phyloP scores from a whole-genome alignment of 2,113 vertebrate genomes.

The Tympanuchus pallidicinctus region DNA sequence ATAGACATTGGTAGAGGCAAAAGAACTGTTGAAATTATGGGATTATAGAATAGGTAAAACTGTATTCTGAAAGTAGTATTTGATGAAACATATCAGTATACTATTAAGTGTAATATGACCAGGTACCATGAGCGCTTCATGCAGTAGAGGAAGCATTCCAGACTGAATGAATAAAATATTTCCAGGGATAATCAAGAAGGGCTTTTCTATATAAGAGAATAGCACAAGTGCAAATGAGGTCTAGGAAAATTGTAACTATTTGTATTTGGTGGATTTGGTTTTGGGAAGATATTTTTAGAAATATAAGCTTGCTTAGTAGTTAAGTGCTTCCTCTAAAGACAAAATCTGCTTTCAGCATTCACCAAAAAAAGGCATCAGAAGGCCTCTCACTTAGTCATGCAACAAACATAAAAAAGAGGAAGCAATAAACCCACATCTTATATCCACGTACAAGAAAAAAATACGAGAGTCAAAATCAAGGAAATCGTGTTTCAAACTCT shows the following conservation, averaged over 20 bases:
- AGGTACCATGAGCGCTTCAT: neutral
- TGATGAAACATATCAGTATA: neutral
- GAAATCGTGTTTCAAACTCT: accelerated
- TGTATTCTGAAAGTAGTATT: neutral
- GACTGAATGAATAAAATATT: neutral
- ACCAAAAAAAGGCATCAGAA: neutral
- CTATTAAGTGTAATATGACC: neutral
- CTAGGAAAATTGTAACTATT: neutral
- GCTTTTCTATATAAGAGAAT: neutral
- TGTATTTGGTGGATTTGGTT: neutral
- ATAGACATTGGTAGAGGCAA: neutral
- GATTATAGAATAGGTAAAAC: neutral
- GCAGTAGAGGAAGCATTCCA: neutral
- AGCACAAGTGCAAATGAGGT: neutral
- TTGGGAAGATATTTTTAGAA: neutral
- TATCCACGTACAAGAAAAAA: neutral
- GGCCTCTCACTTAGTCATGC: neutral
- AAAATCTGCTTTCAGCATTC: neutral
- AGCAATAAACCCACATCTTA: neutral
- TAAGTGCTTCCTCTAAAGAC: neutral
- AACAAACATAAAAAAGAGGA: neutral
- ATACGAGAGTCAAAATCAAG: neutral
- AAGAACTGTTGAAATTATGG: neutral
- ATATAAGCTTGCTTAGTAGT: neutral
- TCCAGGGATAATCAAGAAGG: neutral